Conservation (phyloP, 2,113 vertebrate species). For the Mellivora capensis region DNA sequence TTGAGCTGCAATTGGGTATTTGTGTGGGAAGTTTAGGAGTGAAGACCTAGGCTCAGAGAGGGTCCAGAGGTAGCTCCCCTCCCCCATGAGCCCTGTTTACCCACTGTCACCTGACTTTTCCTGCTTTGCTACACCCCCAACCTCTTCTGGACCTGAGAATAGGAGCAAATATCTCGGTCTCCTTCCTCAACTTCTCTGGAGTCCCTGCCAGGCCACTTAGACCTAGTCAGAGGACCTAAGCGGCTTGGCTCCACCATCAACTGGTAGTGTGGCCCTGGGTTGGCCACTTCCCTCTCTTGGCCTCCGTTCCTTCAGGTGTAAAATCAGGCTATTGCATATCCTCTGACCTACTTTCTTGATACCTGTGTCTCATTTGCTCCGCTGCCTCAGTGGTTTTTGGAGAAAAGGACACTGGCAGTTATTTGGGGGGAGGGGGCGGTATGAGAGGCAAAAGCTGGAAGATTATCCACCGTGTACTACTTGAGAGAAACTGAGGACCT, state of each 20-base stretch:
- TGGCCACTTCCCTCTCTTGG: neutral
- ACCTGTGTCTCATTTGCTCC: neutral
- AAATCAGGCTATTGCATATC: neutral
- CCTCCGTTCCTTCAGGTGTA: neutral
- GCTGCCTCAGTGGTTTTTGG: neutral
- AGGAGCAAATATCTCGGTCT: slow-evolving; percentile 20
- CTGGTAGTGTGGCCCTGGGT: neutral
- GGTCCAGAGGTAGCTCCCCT: neutral
- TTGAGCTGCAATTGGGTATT: neutral
- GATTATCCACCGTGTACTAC: neutral
- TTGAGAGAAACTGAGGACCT: neutral
- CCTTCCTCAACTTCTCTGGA: neutral
- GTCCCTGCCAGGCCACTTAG: neutral
- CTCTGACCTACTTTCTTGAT: neutral
- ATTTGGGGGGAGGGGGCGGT: neutral
- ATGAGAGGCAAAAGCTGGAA: neutral
- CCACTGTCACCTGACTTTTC: slow-evolving; percentile 37
- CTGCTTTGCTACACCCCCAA: neutral
- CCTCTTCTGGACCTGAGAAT: slow-evolving; percentile 20
- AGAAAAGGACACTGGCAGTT: neutral
- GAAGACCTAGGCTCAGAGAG: neutral
- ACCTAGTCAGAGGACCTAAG: neutral
- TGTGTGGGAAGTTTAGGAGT: neutral
- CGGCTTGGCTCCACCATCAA: neutral
- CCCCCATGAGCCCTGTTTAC: slow-evolving; percentile 35